phyloP scores from a whole-genome alignment of 2,797 vertebrate genomes.

The Pampus argenteus region DNA sequence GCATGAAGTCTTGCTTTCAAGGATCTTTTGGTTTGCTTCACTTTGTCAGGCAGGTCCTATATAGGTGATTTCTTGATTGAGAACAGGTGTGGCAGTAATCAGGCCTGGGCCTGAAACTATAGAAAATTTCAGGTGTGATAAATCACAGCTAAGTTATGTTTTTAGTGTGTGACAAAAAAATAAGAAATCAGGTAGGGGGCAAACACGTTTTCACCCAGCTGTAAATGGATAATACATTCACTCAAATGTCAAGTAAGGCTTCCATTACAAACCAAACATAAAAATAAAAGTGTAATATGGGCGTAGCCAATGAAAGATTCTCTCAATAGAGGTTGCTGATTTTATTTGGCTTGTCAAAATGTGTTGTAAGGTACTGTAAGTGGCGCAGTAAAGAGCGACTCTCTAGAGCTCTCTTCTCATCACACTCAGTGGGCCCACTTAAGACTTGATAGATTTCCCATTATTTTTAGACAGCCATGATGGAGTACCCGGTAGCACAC shows the following conservation, averaged over 20 bases:
- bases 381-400: constrained; percentile 61
- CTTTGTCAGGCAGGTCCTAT: too few species aligned
- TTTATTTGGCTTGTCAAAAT: constrained; percentile 29
- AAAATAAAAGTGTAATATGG: constrained; percentile 4
- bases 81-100: too few species aligned
- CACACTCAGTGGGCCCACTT: constrained; percentile 57
- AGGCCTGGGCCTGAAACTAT: too few species aligned
- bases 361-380: constrained; percentile 34
- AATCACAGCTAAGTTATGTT: too few species aligned
- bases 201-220: too few species aligned
- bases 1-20: too few species aligned
- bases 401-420: constrained; percentile 38
- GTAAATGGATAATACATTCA: constrained; percentile 13
- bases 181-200: too few species aligned
- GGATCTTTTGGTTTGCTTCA: too few species aligned
- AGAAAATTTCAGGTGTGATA: too few species aligned
- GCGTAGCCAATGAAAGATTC: constrained; percentile 12
- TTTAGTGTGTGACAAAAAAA: too few species aligned
- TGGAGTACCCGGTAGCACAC: constrained; percentile 65
- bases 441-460: constrained; percentile 76
- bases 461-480: constrained; percentile 72
- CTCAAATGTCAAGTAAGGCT: constrained; percentile 17
- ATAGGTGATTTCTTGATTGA: too few species aligned
- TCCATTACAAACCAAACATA: constrained; percentile 10
- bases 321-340: constrained; percentile 39